A percentile compares a stretch with the other conserved stretches of the same genome.
These are phyloP conservation scores for Cyprinus carpio DNA, from an alignment of 2,113 vertebrate species.

Conservation along the genomic window DNA sequence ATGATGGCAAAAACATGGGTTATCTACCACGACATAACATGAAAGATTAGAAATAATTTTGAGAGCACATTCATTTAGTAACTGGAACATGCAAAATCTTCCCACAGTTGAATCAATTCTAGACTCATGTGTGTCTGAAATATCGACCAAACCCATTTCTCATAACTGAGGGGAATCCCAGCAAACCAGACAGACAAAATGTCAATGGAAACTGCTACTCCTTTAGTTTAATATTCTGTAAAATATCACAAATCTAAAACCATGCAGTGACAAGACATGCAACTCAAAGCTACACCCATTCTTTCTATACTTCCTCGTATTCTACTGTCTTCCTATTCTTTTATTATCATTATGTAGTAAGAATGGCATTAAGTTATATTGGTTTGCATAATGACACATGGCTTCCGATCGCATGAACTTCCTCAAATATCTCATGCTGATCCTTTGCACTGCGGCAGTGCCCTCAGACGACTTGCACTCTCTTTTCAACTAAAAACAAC, in stretches of 20 bases:
- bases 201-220: background rate
- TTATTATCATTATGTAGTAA: background rate
- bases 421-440: slow-evolving; percentile 13
- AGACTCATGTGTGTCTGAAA: background rate
- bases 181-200: background rate
- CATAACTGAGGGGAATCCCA: background rate
- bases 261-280: background rate
- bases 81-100: background rate
- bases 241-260: background rate
- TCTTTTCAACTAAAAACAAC: background rate
- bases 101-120: background rate
- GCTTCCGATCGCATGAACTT: background rate
- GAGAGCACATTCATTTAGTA: background rate
- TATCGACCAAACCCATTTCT: too few species aligned
- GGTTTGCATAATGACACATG: background rate
- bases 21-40: background rate
- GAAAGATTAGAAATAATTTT: background rate
- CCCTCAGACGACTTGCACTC: background rate
- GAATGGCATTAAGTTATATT: background rate
- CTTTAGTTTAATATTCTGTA: background rate
- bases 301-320: background rate
- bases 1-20: background rate
- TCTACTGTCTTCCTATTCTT: background rate
- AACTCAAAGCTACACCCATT: background rate
- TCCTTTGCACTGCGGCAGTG: background rate